Evolutionary conservation across 1,140 invertebrate species (phyloP), one percentile per base, ranked within the genome.

Genomic region (Batillaria attramentaria): DNA sequence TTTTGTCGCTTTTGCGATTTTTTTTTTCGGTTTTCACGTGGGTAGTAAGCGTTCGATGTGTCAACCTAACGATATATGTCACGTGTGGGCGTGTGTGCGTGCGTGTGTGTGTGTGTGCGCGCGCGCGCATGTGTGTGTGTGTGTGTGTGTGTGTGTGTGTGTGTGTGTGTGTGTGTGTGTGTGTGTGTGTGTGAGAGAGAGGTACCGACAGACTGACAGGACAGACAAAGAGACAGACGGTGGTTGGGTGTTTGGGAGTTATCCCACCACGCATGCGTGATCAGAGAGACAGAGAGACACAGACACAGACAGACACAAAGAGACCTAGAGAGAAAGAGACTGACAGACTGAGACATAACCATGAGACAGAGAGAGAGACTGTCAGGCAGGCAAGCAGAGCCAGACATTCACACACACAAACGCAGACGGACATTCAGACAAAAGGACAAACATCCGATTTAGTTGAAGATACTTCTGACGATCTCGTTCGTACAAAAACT

Each of bases 51-150:
- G n/a, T n/a, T n/a, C 50, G 50, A 1, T 72, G 33, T 72, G 4
- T n/a, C 6, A 69, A n/a, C 24, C 33, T 31, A 3, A 69, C 3
- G 3, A 37, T n/a, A 20, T n/a, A 20, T 2, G n/a, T 20, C n/a
- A 5, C 39, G 33, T 60, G n/a, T 24, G 42, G 24, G 42, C n/a
- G 39, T 4, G 54, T 31, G 31, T 37, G 73, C 31, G 33, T 31
- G 43, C 35, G 57, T 65, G 57, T 28, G 33, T 65, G 42, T 28
- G 57, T 65, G 74, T 28, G 66, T 5, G 74, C 20, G 8, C 41
- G 70, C 35, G 70, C 41, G 70, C 42, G 37, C 42, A 39, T n/a
- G 74, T 60, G 73, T n/a, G 62, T 75, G 62, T 28, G 31, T 24
- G 41, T 33, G 46, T 28, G 35, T 54, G 28, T 28, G n/a, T 4